A percentile compares a stretch with the other conserved stretches of the same genome.
Conservation (phyloP, 2,888 invertebrate genomes). For the Drosophila suboccidentalis region DNA sequence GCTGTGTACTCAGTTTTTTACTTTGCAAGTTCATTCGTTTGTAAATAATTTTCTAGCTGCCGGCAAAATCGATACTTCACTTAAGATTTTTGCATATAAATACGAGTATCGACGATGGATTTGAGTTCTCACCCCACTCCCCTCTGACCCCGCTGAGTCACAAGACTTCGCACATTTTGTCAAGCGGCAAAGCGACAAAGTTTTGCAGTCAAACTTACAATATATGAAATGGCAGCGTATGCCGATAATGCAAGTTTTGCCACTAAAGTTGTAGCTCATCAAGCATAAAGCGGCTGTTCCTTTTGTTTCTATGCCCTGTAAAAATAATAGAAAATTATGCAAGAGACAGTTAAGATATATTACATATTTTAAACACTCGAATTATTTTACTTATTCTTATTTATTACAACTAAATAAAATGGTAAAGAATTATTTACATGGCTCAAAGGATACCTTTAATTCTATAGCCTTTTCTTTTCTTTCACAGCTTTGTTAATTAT, state of each 20-base stretch:
- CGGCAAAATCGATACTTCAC: conserved; percentile 78
- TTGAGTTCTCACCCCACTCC: neutral
- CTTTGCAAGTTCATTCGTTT: conserved; percentile 76
- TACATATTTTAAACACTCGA: neutral
- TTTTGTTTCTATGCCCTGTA: conserved; percentile 8
- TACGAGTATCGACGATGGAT: conserved; percentile 21
- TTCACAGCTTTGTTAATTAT: conserved; percentile 9
- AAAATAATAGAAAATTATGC: neutral
- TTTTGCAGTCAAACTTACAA: conserved; percentile 68
- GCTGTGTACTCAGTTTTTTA: conserved; percentile 27
- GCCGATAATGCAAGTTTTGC: conserved; percentile 73
- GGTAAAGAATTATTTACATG: too few relatives aligned
- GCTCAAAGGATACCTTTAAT: neutral
- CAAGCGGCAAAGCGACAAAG: conserved; percentile 64
- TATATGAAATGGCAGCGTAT: conserved; percentile 62
- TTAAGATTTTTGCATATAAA: conserved; percentile 78
- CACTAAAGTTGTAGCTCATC: conserved; percentile 62
- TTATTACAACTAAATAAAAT: too few relatives aligned
- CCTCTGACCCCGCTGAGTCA: neutral
- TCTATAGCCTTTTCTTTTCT: too few relatives aligned
- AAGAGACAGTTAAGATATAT: neutral
- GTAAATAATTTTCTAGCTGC: conserved; percentile 74
- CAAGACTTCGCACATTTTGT: conserved; percentile 59
- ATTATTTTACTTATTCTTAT: too few relatives aligned
- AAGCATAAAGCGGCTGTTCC: conserved; percentile 1